Base-by-base conservation (phyloP, 2,113 vertebrate genomes). In the Rhinopomastus cyanomelas region DNA sequence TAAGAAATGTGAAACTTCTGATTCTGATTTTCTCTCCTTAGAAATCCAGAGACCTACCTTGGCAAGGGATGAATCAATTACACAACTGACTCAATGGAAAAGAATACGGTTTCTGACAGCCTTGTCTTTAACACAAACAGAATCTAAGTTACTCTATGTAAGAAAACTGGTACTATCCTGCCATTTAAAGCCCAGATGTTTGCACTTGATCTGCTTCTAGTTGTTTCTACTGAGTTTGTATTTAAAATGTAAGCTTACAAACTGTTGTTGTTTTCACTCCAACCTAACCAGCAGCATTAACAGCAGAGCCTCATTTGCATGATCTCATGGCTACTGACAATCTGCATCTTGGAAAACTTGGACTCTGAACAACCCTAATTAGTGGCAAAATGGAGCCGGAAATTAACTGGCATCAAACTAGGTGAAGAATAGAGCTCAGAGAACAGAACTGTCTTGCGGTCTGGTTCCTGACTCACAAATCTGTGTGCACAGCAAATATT, bases 351-450 rank as follows among this genome's bases (percentile, higher is more conserved):
- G 81, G 65, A 93, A 90, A 87, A 79, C 64, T 81, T 91, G 89
- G 65, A 72, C 53, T 75, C 68, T 75, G n/a, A 91, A 81, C 73
- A 94, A 66, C 55, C 73, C 81, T 94, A 92, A 96, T 89, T 94
- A 95, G 86, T 65, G 90, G 74, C n/a, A 87, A 77, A 95, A 87
- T 81, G 46, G 85, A 83, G 77, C 57, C 4, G 51, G 90, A 91
- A 96, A 88, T 81, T 94, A 95, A 92, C 88, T 96, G 81, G 69
- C 88, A 72, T 90, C 84, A 79, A 34, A 88, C 69, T 76, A 79
- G 32, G 46, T 81, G 69, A 42, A 82, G 62, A 89, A 65, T 49
- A 82, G 65, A 78, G 64, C 56, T 59, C 5, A 12, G 42, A 59
- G 25, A 56, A 51, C 9, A 53, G 37, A 73, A 42, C 34, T 82